Conservation (phyloP, 2,888 invertebrate species). For the Prosapia bicincta region DNA sequence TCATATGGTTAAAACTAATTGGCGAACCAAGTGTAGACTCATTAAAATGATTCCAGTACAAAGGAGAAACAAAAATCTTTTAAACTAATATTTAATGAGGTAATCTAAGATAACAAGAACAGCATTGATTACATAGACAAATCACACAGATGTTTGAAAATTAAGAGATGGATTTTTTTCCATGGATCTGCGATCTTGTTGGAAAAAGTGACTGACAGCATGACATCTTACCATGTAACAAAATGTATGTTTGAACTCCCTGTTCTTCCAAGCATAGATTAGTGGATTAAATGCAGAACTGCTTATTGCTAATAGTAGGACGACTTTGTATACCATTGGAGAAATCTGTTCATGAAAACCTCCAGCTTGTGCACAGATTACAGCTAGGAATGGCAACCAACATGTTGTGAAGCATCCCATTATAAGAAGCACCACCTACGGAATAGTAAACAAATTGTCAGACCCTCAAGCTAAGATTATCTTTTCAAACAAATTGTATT, state of each 20-base stretch:
- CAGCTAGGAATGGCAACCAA: constrained; percentile 76
- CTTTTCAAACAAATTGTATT: no score
- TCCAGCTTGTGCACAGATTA: constrained; percentile 53
- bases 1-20: no score
- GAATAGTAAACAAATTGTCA: no score
- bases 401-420: constrained; percentile 76
- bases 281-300: constrained; percentile 79
- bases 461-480: no score
- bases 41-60: no score
- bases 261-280: constrained; percentile 83
- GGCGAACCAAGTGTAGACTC: no score
- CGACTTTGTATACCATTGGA: constrained; percentile 56
- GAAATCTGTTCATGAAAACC: constrained; percentile 45
- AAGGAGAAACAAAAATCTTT: no score
- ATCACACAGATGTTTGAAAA: neutral
- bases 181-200: constrained; percentile 20
- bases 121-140: neutral
- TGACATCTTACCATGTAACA: constrained; percentile 45
- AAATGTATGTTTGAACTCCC: constrained; percentile 71
- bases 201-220: constrained; percentile 25
- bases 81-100: no score
- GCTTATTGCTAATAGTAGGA: constrained; percentile 69
- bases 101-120: no score
- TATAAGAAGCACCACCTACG: constrained; percentile 72
- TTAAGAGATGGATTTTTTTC: constrained; percentile 8